A percentile compares a stretch with the other conserved stretches of the same genome.
These are phyloP conservation scores for Uropetala carovei DNA, from an alignment of 2,888 invertebrate genomes.

Conservation along the genomic window DNA sequence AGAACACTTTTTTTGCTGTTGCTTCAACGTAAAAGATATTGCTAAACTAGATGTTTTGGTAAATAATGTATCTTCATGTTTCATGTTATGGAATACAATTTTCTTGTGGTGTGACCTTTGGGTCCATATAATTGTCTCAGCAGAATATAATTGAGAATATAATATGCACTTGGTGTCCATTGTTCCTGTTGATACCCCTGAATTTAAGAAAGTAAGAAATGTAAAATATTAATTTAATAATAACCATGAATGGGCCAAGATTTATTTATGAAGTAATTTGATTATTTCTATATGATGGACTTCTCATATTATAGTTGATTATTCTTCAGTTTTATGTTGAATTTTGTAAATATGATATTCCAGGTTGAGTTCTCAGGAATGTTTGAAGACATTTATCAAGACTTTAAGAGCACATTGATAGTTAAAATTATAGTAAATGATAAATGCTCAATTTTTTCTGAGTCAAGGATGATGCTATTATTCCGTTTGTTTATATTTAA, in stretches of 20 bases:
- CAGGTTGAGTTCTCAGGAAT: conserved; percentile 16
- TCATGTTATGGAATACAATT: too few species aligned
- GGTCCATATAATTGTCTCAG: too few species aligned
- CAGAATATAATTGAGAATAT: too few species aligned
- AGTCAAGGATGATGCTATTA: not conserved
- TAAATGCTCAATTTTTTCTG: not conserved
- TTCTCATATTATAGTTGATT: not conserved
- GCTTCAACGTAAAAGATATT: too few species aligned
- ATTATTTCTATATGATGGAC: not conserved
- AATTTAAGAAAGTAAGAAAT: not conserved
- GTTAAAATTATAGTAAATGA: not conserved
- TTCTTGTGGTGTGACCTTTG: too few species aligned
- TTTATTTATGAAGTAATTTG: not conserved
- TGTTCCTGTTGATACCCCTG: not conserved
- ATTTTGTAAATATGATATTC: not conserved
- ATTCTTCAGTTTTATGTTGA: not conserved
- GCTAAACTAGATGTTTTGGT: too few species aligned
- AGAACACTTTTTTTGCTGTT: too few species aligned
- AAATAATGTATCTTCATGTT: too few species aligned
- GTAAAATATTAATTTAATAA: not conserved
- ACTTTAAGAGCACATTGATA: not conserved
- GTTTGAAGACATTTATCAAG: not conserved
- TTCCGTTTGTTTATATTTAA: not conserved
- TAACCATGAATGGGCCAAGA: not conserved
- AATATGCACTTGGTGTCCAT: not conserved